Conservation (phyloP, 2,888 invertebrate genomes). For the Antheraea assamensis region DNA sequence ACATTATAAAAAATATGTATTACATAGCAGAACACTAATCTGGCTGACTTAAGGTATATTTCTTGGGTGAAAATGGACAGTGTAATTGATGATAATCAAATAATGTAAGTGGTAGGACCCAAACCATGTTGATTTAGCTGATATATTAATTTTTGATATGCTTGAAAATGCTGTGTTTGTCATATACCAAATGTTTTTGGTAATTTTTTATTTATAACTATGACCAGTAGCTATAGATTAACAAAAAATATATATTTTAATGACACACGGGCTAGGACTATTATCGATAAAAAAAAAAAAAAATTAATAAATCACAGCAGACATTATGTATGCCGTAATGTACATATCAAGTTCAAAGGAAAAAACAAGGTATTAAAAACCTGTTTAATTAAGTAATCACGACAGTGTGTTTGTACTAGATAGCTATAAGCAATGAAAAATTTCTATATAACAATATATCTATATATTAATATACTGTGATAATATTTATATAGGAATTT, state of each 20-base stretch:
- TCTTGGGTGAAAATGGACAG: not conserved
- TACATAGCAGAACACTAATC: not conserved
- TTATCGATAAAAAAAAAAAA: not conserved
- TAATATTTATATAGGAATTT: not conserved
- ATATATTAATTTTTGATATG: not conserved
- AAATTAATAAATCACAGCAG: not conserved
- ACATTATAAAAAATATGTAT: not conserved
- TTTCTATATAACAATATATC: too few relatives aligned
- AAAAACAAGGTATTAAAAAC: not conserved
- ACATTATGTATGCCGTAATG: not conserved
- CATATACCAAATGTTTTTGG: not conserved
- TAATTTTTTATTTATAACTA: not conserved
- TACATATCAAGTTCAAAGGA: not conserved
- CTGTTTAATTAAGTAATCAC: not conserved
- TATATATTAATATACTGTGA: not conserved
- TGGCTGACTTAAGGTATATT: not conserved
- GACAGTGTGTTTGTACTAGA: not conserved
- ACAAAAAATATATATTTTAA: not conserved
- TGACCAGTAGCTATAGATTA: not conserved
- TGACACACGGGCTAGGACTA: not conserved
- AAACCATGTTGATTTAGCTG: not conserved
- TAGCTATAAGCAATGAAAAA: not conserved
- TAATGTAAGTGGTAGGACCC: not conserved
- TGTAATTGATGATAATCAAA: not conserved
- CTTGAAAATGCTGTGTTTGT: not conserved